Conservation (phyloP, 2,888 invertebrate genomes). For the Aphidius colemani region DNA sequence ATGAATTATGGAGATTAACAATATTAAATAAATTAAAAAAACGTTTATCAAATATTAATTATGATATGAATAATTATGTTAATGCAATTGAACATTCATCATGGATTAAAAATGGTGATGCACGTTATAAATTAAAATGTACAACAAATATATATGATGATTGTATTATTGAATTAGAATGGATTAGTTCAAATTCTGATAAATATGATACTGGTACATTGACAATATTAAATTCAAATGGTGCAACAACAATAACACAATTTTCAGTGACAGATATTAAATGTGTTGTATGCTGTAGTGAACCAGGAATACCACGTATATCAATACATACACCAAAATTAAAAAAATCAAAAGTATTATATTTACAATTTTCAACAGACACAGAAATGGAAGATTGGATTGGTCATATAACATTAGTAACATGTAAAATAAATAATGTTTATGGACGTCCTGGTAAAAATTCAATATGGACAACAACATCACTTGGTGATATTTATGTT, state of each 20-base stretch:
- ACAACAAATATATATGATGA: slow-evolving; percentile 67
- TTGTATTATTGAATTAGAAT: slow-evolving; percentile 80
- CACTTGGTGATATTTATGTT: slow-evolving; percentile 80
- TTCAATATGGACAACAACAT: slow-evolving; percentile 79
- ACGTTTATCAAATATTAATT: slow-evolving; percentile 47
- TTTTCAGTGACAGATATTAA: slow-evolving; percentile 79
- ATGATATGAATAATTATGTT: slow-evolving; percentile 69
- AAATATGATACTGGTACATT: slow-evolving; percentile 75
- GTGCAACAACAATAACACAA: slow-evolving; percentile 74
- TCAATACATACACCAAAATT: slow-evolving; percentile 75
- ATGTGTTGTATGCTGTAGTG: slow-evolving; percentile 77
- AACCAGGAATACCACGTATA: slow-evolving; percentile 78
- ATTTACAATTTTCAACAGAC: slow-evolving; percentile 80
- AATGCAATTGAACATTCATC: slow-evolving; percentile 80
- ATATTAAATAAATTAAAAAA: slow-evolving; percentile 71
- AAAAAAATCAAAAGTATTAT: slow-evolving; percentile 65
- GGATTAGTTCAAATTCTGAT: slow-evolving; percentile 70
- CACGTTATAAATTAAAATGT: slow-evolving; percentile 65
- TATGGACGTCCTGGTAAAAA: slow-evolving; percentile 73
- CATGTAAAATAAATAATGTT: slow-evolving; percentile 74
- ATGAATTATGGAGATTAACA: slow-evolving; percentile 76
- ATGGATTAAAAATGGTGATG: slow-evolving; percentile 84
- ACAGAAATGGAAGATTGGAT: slow-evolving; percentile 90
- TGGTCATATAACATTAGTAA: slow-evolving; percentile 75
- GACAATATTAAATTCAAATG: slow-evolving; percentile 78